Conservation (phyloP, 1,140 invertebrate genomes). For the Hypsibius dujardini region DNA sequence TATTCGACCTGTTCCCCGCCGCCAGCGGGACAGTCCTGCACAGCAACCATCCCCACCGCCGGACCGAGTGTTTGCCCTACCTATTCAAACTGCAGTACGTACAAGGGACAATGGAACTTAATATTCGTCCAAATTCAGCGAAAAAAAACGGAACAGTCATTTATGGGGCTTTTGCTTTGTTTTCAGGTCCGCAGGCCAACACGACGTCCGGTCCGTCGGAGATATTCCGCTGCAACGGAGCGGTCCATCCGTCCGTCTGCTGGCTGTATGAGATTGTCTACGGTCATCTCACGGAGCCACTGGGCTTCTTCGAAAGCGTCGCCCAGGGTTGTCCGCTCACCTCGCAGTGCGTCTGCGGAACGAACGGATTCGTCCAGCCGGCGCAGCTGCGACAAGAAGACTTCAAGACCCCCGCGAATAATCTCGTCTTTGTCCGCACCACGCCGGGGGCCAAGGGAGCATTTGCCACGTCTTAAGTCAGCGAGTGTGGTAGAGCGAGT, state of each 20-base stretch:
- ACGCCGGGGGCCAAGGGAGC: neutral
- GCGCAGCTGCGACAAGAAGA: slow-evolving; percentile 6
- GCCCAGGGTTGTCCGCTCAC: neutral
- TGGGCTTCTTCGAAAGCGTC: slow-evolving; percentile 16
- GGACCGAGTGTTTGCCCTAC: neutral
- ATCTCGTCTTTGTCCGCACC: neutral
- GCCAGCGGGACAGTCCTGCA: neutral
- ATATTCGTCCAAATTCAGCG: neutral
- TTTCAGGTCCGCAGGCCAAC: slow-evolving; percentile 4
- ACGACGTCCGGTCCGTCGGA: neutral
- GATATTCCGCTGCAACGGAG: neutral
- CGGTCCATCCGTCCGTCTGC: slow-evolving; percentile 14
- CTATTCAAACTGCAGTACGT: slow-evolving; percentile 1
- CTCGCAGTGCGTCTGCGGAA: neutral
- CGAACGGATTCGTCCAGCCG: slow-evolving; percentile 5
- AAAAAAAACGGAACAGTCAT: neutral
- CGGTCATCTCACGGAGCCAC: neutral
- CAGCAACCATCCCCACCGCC: neutral
- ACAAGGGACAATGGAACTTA: neutral
- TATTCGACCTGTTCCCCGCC: neutral
- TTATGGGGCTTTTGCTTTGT: neutral
- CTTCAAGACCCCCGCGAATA: slow-evolving; percentile 10
- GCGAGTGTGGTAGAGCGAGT: too few relatives aligned
- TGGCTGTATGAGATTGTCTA: slow-evolving; percentile 11
- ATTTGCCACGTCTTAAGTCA: neutral